These are phyloP conservation scores for Apis dorsata DNA, from an alignment of 1,140 invertebrate species.

Conservation along the genomic window DNA sequence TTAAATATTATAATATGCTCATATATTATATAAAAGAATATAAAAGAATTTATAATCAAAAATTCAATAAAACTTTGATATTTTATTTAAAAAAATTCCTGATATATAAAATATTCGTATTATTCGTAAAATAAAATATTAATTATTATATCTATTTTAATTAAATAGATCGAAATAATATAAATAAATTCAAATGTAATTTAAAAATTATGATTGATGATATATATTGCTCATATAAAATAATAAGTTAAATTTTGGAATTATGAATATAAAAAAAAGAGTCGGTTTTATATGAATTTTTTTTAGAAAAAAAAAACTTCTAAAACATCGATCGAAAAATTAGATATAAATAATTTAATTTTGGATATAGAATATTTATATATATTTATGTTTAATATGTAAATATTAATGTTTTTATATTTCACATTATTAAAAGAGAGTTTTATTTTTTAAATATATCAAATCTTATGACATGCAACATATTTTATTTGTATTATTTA, in stretches of 20 bases:
- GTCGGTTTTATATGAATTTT: background rate
- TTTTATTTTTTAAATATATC: conserved; percentile 37
- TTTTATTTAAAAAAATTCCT: background rate
- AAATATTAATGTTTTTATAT: background rate
- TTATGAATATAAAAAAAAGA: too few relatives aligned
- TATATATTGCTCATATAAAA: too few relatives aligned
- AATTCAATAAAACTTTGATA: background rate
- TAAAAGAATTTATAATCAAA: background rate
- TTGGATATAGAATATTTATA: background rate
- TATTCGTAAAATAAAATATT: too few relatives aligned
- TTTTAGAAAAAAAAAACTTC: background rate
- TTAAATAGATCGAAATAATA: too few relatives aligned
- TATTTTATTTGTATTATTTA: conserved; percentile 26
- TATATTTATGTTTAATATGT: too few relatives aligned
- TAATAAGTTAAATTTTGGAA: too few relatives aligned
- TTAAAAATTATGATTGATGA: too few relatives aligned
- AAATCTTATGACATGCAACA: conserved; percentile 19
- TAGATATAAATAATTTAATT: background rate
- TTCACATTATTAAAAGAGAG: background rate
- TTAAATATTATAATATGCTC: background rate
- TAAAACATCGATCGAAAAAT: too few relatives aligned
- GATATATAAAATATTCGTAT: background rate
- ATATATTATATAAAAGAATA: background rate
- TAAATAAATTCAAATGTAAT: too few relatives aligned
- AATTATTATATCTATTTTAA: too few relatives aligned